Conservation (phyloP, 2,113 vertebrate species). For the Ameiurus melas region DNA sequence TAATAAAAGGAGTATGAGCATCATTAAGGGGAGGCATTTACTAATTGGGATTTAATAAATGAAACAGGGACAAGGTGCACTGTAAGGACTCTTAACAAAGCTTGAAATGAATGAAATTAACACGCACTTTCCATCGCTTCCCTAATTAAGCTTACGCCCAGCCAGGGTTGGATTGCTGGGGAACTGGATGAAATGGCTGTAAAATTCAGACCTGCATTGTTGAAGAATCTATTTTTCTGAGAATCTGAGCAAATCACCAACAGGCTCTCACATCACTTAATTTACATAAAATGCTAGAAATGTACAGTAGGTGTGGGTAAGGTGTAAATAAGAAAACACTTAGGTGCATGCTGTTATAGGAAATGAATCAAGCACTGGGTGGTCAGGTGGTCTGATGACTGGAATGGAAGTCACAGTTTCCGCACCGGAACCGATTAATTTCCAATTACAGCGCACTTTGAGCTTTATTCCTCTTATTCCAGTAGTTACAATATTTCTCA, state of each 20-base stretch:
- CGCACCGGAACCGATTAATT: background rate
- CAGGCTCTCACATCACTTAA: background rate
- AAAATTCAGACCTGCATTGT: constrained; percentile 9
- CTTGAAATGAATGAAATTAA: constrained; percentile 26
- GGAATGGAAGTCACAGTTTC: background rate
- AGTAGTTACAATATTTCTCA: background rate
- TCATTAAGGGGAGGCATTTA: constrained; percentile 63
- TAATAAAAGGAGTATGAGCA: constrained; percentile 68
- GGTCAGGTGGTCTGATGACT: background rate
- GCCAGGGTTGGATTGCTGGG: background rate
- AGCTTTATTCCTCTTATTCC: background rate
- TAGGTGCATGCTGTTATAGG: background rate
- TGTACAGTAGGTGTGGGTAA: background rate
- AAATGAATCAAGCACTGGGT: background rate
- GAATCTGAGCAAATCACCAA: background rate
- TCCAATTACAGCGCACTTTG: background rate
- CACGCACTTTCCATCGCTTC: background rate
- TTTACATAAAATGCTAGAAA: background rate
- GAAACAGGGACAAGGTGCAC: constrained; percentile 53
- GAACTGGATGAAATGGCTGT: constrained; percentile 14
- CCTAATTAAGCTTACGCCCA: constrained; percentile 16
- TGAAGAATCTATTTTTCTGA: too few relatives aligned
- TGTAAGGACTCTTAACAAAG: constrained; percentile 47
- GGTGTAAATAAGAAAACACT: background rate
- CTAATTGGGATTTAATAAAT: constrained; percentile 73